Evolutionary conservation across 2,797 vertebrate genomes (phyloP), one percentile per base, ranked within the genome.

Genomic region (Syngnathus acus): DNA sequence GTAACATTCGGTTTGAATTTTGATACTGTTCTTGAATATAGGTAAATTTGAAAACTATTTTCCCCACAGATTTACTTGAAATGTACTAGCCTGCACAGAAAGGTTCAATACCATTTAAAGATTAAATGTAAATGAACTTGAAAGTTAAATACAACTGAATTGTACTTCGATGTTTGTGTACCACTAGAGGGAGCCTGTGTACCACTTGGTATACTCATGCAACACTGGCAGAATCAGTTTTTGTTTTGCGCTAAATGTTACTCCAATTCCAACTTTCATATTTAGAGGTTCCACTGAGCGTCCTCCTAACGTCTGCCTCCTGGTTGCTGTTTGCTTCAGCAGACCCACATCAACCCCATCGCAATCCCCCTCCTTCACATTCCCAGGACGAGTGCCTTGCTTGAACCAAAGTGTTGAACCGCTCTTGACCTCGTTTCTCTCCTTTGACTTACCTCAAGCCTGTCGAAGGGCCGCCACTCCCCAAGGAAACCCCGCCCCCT

Each of bases 401-500:
- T 98, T 98, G 91, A 97, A 99, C 97, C 96, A 98, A 99, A 98
- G 96, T 96, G 95, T 99, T 95, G 94, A 96, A 98, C 96, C 95
- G 91, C 94, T 93, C 93, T 96, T 95, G 93, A 98, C 96, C 95
- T 98, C 95, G 92, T 94, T 62, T 62, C 40, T 93, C 93, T 93
- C 96, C 92, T 95, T 93, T 93, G 94, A 98, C 97, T 58, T 98
- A 99, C 96, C 97, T 99, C 97, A 99, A 62, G 97, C 95, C 96
- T 98, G 90, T 94, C 91, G 92, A 95, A 95, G 92, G 95, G 96
- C 95, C 95, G 94, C 93, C 90, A 92, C 93, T 90, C 89, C 93
- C 93, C 93, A 93, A 92, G 92, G 92, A 95, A 92, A 8, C 55
- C 16, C 55, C 14, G 0, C 26, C 53, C 53, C 53, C 54, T 86